Base-by-base conservation (phyloP, 2,888 invertebrate genomes). In the Lasiommata megera region DNA sequence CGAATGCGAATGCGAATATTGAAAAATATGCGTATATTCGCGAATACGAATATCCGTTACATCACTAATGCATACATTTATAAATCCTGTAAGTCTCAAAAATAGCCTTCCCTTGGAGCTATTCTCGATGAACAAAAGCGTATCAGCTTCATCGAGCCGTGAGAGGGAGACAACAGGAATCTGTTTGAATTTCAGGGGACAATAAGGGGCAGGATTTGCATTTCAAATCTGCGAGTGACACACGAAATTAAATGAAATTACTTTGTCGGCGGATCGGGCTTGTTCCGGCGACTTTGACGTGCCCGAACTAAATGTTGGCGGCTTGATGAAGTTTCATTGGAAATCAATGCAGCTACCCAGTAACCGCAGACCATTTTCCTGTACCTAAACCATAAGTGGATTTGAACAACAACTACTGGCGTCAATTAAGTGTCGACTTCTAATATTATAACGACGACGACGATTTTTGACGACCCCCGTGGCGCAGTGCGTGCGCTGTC, bases 191-290 rank as follows among this genome's bases (percentile, higher is more conserved):
- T 74, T 74, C 65, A 65, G 67, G 69, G 69, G 62, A 77, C 78
- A 75, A 76, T 76, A 69, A 71, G 72, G 48, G 59, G 46, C 38
- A 53, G 50, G 40, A 84, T 85, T 86, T 82, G 79, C 80, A 86
- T 72, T 84, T 80, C 81, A 84, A 86, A 86, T 84, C 63, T 64
- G 69, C 58, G 70, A 70, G 73, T 80, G 84, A 82, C 80, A 81
- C 78, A 81, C 70, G 75, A 80, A 82, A 81, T 79, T 80, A 76
- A 74, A 77, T 74, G 57, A 54, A 77, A 79, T 82, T 73, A 74
- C 65, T 68, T 68, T 63, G 64, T 65, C 65, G 54, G 62, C 56
- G 36, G 44, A 62, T 37, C 36, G 16, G 61, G 63, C 69, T 67
- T 70, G 69, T 72, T 69, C 69, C 69, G 70, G 65, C 46, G 62